Base-by-base conservation (phyloP, 2,888 invertebrate species). In the Drosophila koepferae region DNA sequence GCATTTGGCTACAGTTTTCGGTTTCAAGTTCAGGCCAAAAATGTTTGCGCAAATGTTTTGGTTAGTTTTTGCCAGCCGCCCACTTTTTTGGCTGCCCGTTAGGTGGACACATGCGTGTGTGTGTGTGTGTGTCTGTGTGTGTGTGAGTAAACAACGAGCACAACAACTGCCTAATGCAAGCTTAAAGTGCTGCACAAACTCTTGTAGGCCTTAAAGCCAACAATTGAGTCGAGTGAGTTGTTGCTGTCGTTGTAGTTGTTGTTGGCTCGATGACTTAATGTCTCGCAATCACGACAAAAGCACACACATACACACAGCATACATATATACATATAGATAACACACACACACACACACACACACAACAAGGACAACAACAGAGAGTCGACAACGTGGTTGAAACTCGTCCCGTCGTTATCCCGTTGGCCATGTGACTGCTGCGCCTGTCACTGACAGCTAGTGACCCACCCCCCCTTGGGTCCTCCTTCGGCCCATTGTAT, bases 21-120 rank as follows among this genome's bases (percentile, higher is more conserved):
- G 74, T 85, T 90, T 90, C 90, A 86, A 86, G 90, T 86, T 86
- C 86, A 86, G 70, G 89, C 85, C 75, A 73, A 70, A 84, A 71
- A 68, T 81, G 78, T 77, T 64, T 68, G 54, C 69, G 60, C 73
- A 68, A 77, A 80, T 81, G 69, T 69, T 72, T 59, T 46, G 48
- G 58, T 46, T 63, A 38, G 41, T 46, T 49, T 49, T 62, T 53
- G 18, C 31, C 43, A 9, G 41, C 48, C 61, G 61, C 54, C 63
- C 73, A 64, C 68, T 53, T 69, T 56, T 60, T 69, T 48, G 48
- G 46, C 56, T 40, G 10, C 44, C 77, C 20, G 46, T 63, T 80
- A 16, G 38, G 16, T 40, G 14, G 81, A 71, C 77, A 80, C 62
- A 67, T 73, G 44, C 46, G 54, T 40, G 41, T 18, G 48, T 23